A percentile compares a stretch with the other conserved stretches of the same genome.
Evolutionary conservation across 92 coral and sea anemone species (phyloP).

Genomic region (Palythoa grandis): DNA sequence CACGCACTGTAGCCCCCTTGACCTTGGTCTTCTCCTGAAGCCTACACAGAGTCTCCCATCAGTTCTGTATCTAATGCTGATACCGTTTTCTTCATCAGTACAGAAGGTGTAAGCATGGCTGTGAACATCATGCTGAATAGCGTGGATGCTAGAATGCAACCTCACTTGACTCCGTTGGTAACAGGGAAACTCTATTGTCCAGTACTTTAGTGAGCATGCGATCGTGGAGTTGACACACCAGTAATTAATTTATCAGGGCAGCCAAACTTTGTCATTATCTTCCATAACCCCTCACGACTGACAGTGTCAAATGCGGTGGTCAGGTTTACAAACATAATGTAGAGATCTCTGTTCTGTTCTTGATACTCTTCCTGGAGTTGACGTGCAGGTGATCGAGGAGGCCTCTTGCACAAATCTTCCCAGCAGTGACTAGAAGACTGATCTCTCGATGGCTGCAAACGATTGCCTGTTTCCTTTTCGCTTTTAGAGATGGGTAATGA

Average conservation of each 20-base stretch:
- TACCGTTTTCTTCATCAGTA: background rate
- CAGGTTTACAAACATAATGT: constrained; percentile 46
- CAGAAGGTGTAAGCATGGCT: background rate
- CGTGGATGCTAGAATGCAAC: background rate
- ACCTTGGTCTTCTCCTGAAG: constrained; percentile 29
- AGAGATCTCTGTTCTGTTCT: constrained; percentile 29
- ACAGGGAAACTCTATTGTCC: constrained; percentile 5
- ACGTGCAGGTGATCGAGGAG: constrained; percentile 51
- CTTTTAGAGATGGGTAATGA: constrained; percentile 30
- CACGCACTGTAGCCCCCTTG: constrained; percentile 18
- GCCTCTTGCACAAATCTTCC: constrained; percentile 49
- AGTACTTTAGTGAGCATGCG: background rate
- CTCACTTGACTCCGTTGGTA: constrained; percentile 2
- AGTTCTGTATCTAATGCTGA: background rate
- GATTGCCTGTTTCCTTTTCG: constrained; percentile 44
- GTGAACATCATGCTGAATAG: constrained; percentile 10
- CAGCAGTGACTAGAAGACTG: constrained; percentile 44
- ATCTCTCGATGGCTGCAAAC: constrained; percentile 56
- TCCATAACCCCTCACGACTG: constrained; percentile 1
- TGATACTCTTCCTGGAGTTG: constrained; percentile 37
- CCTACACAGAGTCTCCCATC: background rate
- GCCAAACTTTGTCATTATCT: constrained; percentile 3
- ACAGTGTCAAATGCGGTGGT: constrained; percentile 44
- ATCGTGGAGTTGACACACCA: background rate
- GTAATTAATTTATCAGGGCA: constrained; percentile 9